Percentiles rank a stretch among this genome's conserved stretches.
phyloP scores from a whole-genome alignment of 1,140 invertebrate genomes.

The Drosophila pseudoananassae region DNA sequence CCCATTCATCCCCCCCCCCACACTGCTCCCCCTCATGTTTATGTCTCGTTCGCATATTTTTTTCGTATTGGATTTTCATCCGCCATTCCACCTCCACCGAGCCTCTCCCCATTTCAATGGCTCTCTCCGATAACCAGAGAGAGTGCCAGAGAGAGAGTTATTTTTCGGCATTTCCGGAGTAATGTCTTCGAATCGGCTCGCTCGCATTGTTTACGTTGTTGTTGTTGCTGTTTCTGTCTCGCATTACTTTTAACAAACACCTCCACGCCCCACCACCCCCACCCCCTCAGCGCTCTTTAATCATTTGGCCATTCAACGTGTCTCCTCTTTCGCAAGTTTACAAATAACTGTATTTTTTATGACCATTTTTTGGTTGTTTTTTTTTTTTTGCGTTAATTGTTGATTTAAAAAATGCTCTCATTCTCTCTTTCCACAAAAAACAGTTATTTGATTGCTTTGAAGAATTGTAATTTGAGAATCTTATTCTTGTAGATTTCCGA shows the following conservation, averaged over 20 bases:
- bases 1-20: not conserved
- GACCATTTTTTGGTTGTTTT: constrained; percentile 5
- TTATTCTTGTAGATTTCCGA: too few species aligned
- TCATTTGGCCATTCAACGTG: constrained; percentile 18
- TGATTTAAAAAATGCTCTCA: constrained; percentile 45
- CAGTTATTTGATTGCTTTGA: not conserved
- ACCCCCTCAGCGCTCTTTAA: not conserved
- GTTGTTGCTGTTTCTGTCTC: constrained; percentile 23
- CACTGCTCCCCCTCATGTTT: constrained; percentile 10
- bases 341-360: constrained; percentile 46
- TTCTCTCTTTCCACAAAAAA: constrained; percentile 3
- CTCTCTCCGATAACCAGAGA: not conserved
- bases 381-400: constrained; percentile 43
- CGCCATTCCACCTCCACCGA: constrained; percentile 1
- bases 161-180: constrained; percentile 81
- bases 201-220: constrained; percentile 18
- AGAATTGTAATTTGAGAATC: not conserved
- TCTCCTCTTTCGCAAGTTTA: constrained; percentile 47
- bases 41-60: constrained; percentile 37
- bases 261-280: not conserved
- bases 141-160: constrained; percentile 10
- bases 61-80: constrained; percentile 56
- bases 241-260: constrained; percentile 20
- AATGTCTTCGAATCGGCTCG: constrained; percentile 42
- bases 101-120: not conserved